These are phyloP conservation scores for Cremastinae sp. DNA, from an alignment of 2,888 invertebrate species.

Conservation along the genomic window DNA sequence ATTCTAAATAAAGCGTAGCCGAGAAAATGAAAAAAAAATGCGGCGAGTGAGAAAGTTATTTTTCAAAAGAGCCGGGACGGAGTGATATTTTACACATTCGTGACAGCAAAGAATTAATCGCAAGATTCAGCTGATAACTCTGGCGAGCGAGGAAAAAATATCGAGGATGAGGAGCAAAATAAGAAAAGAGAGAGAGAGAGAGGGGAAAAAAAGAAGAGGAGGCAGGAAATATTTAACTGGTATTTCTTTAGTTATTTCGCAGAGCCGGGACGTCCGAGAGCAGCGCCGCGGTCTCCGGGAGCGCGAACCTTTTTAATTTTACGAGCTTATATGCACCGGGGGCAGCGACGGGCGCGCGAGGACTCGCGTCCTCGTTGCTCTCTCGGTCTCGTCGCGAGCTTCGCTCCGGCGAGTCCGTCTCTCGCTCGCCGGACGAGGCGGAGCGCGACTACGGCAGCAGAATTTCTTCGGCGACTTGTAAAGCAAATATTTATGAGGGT, in stretches of 20 bases:
- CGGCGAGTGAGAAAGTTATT: neutral
- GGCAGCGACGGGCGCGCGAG: too few relatives aligned
- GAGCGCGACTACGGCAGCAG: constrained; percentile 51
- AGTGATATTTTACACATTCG: constrained; percentile 26
- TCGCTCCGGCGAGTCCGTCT: constrained; percentile 8
- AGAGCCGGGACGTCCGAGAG: constrained; percentile 35
- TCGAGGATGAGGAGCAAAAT: neutral
- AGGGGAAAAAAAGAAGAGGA: neutral
- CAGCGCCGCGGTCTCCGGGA: constrained; percentile 51
- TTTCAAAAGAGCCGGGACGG: neutral
- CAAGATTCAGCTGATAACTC: constrained; percentile 35
- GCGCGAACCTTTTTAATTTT: constrained; percentile 71
- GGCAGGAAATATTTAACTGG: constrained; percentile 35
- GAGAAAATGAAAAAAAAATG: too few relatives aligned
- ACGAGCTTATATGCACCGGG: constrained; percentile 61
- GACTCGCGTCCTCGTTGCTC: neutral
- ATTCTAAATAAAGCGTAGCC: too few relatives aligned
- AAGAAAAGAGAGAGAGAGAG: neutral
- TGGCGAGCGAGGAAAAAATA: neutral
- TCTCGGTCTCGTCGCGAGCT: neutral
- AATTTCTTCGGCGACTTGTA: constrained; percentile 67
- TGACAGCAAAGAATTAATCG: constrained; percentile 38
- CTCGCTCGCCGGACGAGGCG: constrained; percentile 44
- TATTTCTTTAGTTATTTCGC: constrained; percentile 50
- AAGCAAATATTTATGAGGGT: constrained; percentile 77